Evolutionary conservation across 2,797 vertebrate species (phyloP).

Genomic region (Hypotaenidia philippensis): DNA sequence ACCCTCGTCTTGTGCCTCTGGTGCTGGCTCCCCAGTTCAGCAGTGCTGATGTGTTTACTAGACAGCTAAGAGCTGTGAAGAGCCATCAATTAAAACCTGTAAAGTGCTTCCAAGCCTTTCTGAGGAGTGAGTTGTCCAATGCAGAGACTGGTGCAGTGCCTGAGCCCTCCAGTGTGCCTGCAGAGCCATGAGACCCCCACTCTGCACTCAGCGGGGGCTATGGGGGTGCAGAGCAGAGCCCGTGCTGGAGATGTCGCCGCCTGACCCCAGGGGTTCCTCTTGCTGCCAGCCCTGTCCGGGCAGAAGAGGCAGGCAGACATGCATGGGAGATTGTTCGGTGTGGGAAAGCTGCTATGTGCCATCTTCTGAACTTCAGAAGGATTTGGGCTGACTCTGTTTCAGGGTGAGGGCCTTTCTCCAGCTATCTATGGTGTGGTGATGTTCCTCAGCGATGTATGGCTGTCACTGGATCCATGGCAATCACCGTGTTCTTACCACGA

Average conservation of each 20-base stretch:
- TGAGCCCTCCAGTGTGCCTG: background rate
- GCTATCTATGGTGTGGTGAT: no score
- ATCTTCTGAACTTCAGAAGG: no score
- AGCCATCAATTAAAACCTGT: background rate
- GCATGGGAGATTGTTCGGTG: no score
- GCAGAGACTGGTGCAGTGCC: accelerated
- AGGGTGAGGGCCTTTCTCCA: no score
- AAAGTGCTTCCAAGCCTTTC: background rate
- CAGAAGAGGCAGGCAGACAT: no score
- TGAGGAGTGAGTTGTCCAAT: background rate
- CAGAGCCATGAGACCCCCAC: background rate
- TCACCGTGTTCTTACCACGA: background rate
- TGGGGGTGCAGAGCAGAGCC: background rate
- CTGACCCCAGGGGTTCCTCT: no score
- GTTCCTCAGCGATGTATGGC: background rate
- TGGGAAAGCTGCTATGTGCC: no score
- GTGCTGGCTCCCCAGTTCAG: background rate
- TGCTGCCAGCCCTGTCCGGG: no score
- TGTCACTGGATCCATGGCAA: background rate
- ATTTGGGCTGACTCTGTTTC: no score
- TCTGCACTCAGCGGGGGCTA: accelerated
- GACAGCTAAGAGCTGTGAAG: background rate
- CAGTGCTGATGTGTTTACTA: background rate
- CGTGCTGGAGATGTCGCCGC: no score
- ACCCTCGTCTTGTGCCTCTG: background rate